Conservation (phyloP, 2,797 vertebrate species). For the Enteromius anoplus region DNA sequence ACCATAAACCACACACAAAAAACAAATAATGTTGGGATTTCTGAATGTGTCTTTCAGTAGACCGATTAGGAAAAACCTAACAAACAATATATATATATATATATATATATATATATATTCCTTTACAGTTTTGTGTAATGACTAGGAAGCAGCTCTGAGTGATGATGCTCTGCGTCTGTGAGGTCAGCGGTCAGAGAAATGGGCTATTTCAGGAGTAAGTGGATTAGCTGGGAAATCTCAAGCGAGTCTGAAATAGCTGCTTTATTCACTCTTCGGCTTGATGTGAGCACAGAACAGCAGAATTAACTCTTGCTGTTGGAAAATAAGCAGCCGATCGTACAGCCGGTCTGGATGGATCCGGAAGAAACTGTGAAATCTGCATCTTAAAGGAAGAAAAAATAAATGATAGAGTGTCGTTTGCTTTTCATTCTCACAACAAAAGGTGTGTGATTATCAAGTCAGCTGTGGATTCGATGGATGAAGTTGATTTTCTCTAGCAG, state of each 20-base stretch:
- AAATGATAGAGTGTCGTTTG: background rate
- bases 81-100: background rate
- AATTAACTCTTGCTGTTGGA: background rate
- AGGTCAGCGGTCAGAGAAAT: constrained; percentile 1
- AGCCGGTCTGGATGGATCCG: background rate
- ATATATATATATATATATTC: background rate
- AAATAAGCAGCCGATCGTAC: background rate
- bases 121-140: no score
- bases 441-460: background rate
- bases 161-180: background rate
- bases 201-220: constrained; percentile 64
- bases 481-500: background rate
- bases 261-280: constrained; percentile 40
- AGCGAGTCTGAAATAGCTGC: constrained; percentile 72
- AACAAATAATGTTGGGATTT: background rate
- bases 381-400: background rate
- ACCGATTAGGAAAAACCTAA: background rate
- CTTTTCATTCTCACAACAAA: background rate
- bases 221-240: constrained; percentile 78
- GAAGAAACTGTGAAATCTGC: background rate
- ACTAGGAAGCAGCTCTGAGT: background rate
- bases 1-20: background rate
- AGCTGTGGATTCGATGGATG: background rate
- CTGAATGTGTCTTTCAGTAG: background rate
- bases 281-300: constrained; percentile 1